Base-by-base conservation (phyloP, 2,888 invertebrate species). In the Athalia rosae region DNA sequence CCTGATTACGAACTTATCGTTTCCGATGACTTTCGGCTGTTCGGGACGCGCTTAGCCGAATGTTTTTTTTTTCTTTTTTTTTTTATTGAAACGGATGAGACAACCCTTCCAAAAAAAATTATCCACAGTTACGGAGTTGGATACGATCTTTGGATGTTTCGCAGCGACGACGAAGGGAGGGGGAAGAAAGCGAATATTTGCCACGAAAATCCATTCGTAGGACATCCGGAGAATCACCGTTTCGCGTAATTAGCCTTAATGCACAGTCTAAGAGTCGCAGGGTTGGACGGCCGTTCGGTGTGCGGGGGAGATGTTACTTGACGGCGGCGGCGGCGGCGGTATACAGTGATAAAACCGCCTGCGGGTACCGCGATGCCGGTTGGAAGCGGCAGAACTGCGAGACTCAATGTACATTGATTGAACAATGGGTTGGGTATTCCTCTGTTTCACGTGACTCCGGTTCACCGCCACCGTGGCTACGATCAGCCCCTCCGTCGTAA, bases 1-100 rank as follows among this genome's bases (percentile, higher is more conserved):
- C 83, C 85, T 86, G 87, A 87, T 87, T 86, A 86, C 84, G 86
- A 86, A 87, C 84, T 86, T 87, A 87, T 87, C 86, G 85, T 82
- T 83, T 80, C 83, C 82, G 83, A 84, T 85, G 84, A 83, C 83
- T 58, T 48, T 48, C 15, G 61, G 73, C 61, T 74, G 73, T 74
- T 69, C 15, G 13, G 4, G 15, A 41, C n/a, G n/a, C n/a, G 50
- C 50, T 67, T 67, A 53, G 41, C 67, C 47, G 13, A n/a, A 11
- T 3, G 8, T 8, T 13, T 13, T 64, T 47, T n/a, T 11, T 41
- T n/a, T n/a, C n/a, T n/a, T n/a, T n/a, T n/a, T n/a, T n/a, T n/a
- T n/a, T n/a, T n/a, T n/a, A n/a, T n/a, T 28, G 28, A 28, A 28
- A 28, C 2, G 28, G 2, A 28, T 2, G 28, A 28, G 28, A 28